These are phyloP conservation scores for Creontiades dilutus DNA, from an alignment of 2,888 invertebrate genomes.

Conservation along the genomic window DNA sequence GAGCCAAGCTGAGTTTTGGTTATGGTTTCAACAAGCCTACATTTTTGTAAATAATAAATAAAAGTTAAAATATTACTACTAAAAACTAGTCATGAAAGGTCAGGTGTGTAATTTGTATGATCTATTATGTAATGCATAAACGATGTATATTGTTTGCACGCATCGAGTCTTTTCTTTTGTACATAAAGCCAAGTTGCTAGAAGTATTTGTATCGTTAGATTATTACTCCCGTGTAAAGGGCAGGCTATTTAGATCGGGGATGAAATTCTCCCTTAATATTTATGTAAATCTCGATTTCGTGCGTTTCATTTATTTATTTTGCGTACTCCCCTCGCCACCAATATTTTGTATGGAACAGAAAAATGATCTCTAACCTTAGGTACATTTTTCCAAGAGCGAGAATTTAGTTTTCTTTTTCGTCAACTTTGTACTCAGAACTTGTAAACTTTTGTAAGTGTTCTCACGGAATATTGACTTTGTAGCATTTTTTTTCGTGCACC, in stretches of 20 bases:
- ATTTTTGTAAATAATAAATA: constrained; percentile 67
- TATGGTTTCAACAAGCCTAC: constrained; percentile 75
- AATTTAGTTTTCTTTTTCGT: not conserved
- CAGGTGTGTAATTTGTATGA: constrained; percentile 55
- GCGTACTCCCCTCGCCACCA: not conserved
- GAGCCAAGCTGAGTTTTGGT: constrained; percentile 72
- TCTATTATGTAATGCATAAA: constrained; percentile 11
- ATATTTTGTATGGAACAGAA: not conserved
- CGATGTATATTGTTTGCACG: constrained; percentile 29
- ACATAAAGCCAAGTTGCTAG: constrained; percentile 58
- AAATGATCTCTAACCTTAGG: constrained; percentile 33
- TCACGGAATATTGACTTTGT: constrained; percentile 34
- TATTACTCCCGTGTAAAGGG: constrained; percentile 38
- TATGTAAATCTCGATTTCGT: constrained; percentile 13
- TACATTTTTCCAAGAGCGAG: constrained; percentile 26
- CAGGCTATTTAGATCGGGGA: not conserved
- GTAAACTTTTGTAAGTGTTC: constrained; percentile 31
- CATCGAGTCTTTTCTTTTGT: constrained; percentile 52
- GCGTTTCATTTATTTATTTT: constrained; percentile 18
- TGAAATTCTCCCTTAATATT: not conserved
- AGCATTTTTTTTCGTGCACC: constrained; percentile 43
- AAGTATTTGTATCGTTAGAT: constrained; percentile 60
- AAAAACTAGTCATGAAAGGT: constrained; percentile 67
- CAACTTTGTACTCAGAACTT: constrained; percentile 8
- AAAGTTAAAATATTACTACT: constrained; percentile 49